Evolutionary conservation across 2,113 vertebrate genomes (phyloP).

Genomic region (Leucosticte australis): DNA sequence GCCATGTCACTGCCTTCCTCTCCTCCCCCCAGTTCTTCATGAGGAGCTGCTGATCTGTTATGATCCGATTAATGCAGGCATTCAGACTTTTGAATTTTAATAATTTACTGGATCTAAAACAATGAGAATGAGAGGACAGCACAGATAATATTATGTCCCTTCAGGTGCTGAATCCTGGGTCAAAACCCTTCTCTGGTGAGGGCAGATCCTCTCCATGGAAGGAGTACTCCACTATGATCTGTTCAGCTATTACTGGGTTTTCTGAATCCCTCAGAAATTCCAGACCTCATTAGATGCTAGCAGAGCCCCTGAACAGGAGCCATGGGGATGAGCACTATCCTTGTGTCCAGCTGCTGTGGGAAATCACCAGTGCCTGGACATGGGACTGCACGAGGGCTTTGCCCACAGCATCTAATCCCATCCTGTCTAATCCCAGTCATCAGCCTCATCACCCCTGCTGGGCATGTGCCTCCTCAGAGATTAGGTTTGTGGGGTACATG

Average conservation of each 20-base stretch:
- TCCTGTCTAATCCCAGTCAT: neutral
- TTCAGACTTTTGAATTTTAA: neutral
- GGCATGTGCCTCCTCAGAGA: neutral
- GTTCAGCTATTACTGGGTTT: neutral
- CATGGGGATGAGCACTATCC: too few relatives aligned
- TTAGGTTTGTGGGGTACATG: neutral
- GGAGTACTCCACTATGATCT: fast-evolving
- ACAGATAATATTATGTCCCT: neutral
- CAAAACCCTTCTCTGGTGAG: neutral
- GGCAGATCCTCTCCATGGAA: neutral
- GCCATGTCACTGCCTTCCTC: neutral
- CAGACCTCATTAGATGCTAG: neutral
- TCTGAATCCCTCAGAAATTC: neutral
- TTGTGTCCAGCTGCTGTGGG: neutral
- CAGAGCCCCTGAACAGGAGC: neutral
- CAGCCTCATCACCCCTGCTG: neutral
- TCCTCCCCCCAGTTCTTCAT: neutral
- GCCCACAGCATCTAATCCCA: neutral
- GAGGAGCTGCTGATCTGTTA: neutral
- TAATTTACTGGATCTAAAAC: neutral
- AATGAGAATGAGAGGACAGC: neutral
- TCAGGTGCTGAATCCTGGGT: neutral
- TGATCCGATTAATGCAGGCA: neutral
- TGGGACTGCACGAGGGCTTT: neutral
- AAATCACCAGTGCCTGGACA: neutral